A percentile compares a stretch with the other conserved stretches of the same genome.
Conservation (phyloP, 2,113 vertebrate genomes). For the Tupaia chinensis region DNA sequence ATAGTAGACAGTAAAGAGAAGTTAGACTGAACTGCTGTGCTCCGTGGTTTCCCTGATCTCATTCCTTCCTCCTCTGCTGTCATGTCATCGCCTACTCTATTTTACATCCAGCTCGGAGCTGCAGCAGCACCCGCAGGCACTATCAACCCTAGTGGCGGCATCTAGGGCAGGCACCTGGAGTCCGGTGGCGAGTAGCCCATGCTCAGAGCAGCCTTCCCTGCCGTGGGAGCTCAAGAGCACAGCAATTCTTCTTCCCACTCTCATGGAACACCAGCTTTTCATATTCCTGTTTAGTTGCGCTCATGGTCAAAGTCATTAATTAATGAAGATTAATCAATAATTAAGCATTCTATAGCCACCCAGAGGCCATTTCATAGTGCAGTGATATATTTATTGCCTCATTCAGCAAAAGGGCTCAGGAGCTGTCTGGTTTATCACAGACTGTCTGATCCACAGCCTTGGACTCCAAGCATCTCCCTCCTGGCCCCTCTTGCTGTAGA, state of each 20-base stretch:
- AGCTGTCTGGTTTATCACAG: background rate
- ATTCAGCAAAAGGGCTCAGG: background rate
- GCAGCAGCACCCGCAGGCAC: background rate
- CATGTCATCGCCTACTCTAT: background rate
- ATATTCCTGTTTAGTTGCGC: constrained; percentile 15
- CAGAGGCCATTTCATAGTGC: constrained; percentile 63
- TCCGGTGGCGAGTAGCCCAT: rapidly evolving
- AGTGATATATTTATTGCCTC: constrained; percentile 60
- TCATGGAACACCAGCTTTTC: background rate
- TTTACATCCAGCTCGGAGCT: background rate
- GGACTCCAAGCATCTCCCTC: background rate
- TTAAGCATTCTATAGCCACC: constrained; percentile 72
- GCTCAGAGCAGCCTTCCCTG: rapidly evolving
- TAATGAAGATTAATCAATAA: constrained; percentile 79
- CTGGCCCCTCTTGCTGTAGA: background rate
- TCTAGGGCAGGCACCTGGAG: background rate
- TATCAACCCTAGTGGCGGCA: no score
- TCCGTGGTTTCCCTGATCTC: background rate
- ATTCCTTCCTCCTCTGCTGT: background rate
- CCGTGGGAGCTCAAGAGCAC: background rate
- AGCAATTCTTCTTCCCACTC: background rate
- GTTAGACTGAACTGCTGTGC: background rate
- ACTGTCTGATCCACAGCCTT: background rate
- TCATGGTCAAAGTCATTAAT: constrained; percentile 70
- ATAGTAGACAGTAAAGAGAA: background rate